These are phyloP conservation scores for Carpatolechia fugitivella DNA, from an alignment of 2,888 invertebrate species.

Conservation along the genomic window DNA sequence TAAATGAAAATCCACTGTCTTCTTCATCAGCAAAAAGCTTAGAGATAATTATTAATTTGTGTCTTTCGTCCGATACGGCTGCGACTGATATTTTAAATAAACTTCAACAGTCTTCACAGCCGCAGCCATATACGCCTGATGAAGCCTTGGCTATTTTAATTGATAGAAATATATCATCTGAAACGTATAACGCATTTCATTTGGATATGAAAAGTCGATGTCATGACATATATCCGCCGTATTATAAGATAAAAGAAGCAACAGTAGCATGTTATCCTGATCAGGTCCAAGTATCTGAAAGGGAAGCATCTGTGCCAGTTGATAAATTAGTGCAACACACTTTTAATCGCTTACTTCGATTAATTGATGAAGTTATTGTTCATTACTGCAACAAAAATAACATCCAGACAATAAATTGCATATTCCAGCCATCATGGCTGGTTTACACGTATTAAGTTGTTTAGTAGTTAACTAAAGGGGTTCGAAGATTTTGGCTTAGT, in stretches of 20 bases:
- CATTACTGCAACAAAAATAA: neutral
- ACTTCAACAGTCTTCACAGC: neutral
- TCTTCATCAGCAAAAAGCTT: too few relatives aligned
- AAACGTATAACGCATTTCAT: neutral
- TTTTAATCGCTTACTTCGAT: neutral
- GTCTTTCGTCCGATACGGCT: too few relatives aligned
- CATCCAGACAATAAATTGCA: neutral
- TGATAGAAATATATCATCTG: neutral
- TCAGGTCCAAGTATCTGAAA: neutral
- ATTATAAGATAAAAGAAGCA: neutral
- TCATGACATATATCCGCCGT: neutral
- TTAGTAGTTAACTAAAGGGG: too few relatives aligned
- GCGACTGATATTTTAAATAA: too few relatives aligned
- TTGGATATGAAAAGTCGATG: neutral
- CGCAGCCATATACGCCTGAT: slow-evolving; percentile 1
- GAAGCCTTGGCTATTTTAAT: neutral
- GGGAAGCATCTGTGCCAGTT: neutral
- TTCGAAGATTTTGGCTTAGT: too few relatives aligned
- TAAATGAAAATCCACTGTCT: neutral
- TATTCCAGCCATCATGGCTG: too few relatives aligned
- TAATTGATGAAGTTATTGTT: too few relatives aligned
- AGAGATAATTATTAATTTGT: too few relatives aligned
- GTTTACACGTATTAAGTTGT: too few relatives aligned
- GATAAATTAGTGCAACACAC: neutral
- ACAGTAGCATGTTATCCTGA: neutral